Conservation (phyloP, 2,113 vertebrate genomes). For the Columba livia region DNA sequence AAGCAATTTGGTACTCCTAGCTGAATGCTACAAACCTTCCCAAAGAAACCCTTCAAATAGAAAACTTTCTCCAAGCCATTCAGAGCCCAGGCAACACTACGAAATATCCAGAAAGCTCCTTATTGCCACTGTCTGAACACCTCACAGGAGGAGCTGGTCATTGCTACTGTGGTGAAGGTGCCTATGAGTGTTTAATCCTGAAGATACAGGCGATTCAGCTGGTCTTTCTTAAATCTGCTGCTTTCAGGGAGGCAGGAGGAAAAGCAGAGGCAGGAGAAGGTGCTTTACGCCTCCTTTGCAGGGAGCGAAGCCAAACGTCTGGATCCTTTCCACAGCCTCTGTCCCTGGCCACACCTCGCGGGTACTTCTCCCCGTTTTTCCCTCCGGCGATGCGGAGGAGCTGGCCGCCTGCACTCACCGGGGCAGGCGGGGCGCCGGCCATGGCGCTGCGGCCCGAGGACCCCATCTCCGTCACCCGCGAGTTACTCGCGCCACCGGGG, state of each 20-base stretch:
- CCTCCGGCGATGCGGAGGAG: too few species aligned
- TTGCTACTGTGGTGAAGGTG: background rate
- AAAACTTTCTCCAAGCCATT: background rate
- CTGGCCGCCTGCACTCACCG: too few species aligned
- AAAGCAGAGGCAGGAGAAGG: background rate
- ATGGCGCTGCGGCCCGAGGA: background rate
- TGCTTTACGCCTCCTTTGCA: background rate
- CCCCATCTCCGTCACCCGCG: too few species aligned
- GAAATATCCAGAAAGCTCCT: background rate
- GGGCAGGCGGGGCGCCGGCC: too few species aligned
- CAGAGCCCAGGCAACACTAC: background rate
- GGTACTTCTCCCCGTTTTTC: too few species aligned
- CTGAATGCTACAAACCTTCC: background rate
- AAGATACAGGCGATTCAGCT: background rate
- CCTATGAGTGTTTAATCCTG: background rate
- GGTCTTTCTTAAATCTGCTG: background rate
- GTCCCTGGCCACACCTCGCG: background rate
- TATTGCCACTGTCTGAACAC: background rate
- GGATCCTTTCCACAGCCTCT: rapidly evolving
- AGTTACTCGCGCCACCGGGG: too few species aligned
- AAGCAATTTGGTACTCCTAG: background rate
- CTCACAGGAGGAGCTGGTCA: background rate
- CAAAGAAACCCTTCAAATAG: background rate
- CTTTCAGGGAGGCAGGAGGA: background rate
- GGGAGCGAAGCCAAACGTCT: too few species aligned